phyloP scores from a whole-genome alignment of 2,888 invertebrate genomes.

The Drosophila monieri region DNA sequence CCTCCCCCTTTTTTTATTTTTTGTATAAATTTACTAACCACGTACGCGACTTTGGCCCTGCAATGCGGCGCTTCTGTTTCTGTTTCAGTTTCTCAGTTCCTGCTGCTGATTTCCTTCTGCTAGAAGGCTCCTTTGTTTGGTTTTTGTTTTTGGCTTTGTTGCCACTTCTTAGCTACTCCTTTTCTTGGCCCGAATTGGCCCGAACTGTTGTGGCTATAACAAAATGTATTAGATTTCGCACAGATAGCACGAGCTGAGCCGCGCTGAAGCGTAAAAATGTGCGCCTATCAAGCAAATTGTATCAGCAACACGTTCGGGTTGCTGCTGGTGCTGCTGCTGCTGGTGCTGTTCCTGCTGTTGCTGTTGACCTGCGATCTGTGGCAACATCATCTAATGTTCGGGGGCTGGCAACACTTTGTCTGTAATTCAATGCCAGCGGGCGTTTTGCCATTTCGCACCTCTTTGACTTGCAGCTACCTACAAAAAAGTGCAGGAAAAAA shows the following conservation, averaged over 20 bases:
- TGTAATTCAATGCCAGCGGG: conserved; percentile 77
- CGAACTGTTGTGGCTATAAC: conserved; percentile 55
- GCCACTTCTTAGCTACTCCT: conserved; percentile 8
- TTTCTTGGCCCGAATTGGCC: conserved; percentile 10
- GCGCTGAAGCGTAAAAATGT: conserved; percentile 73
- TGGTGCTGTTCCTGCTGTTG: conserved; percentile 22
- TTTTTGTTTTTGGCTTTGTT: conserved; percentile 33
- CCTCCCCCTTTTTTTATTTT: conserved; percentile 41
- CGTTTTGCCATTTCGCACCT: conserved; percentile 75
- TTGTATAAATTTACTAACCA: conserved; percentile 75
- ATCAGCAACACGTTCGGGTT: conserved; percentile 73
- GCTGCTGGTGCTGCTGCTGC: conserved; percentile 44
- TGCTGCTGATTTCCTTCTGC: conserved; percentile 33
- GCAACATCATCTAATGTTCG: conserved; percentile 75
- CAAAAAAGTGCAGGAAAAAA: conserved; percentile 19
- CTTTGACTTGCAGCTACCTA: conserved; percentile 72
- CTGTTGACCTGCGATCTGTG: conserved; percentile 60
- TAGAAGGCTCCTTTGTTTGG: conserved; percentile 46
- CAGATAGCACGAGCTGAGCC: conserved; percentile 56
- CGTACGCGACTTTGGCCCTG: conserved; percentile 63
- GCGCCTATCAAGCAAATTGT: conserved; percentile 74
- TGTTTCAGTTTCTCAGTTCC: conserved; percentile 47
- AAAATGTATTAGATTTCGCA: conserved; percentile 76
- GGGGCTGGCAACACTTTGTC: conserved; percentile 72
- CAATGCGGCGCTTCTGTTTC: conserved; percentile 48